phyloP scores from a whole-genome alignment of 2,113 vertebrate genomes.

The Isichthys henryi region DNA sequence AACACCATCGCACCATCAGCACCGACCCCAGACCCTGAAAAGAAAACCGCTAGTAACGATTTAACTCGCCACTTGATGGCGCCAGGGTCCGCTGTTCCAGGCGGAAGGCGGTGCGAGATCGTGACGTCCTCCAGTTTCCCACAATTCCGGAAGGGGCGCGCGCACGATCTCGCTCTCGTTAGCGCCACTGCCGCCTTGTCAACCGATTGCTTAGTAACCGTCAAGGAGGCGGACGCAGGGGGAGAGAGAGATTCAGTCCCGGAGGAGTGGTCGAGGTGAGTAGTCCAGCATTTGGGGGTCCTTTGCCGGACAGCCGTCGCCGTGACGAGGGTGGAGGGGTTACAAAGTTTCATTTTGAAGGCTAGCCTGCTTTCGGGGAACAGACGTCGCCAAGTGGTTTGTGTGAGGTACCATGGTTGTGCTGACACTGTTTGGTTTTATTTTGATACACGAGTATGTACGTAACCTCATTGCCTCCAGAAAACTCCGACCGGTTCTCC shows the following conservation, averaged over 20 bases:
- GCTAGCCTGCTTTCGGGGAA: neutral
- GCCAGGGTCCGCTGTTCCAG: neutral
- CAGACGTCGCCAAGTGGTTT: neutral
- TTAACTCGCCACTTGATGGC: neutral
- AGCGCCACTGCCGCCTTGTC: neutral
- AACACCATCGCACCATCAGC: neutral
- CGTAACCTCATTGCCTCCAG: neutral
- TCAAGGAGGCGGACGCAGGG: neutral
- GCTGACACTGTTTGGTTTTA: neutral
- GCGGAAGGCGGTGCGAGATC: too few species aligned
- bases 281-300: neutral
- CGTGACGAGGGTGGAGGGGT: neutral
- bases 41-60: neutral
- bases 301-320: neutral
- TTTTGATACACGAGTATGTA: neutral
- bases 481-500: neutral
- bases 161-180: neutral
- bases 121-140: conserved; percentile 17
- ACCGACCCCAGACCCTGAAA: neutral
- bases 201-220: conserved; percentile 12
- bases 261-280: neutral
- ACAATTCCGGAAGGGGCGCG: neutral
- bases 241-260: neutral
- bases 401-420: neutral
- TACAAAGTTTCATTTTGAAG: neutral